Evolutionary conservation across 23 tunicate species (phyloP), one percentile per base, ranked within the genome.

Genomic region (Botrylloides violaceus): DNA sequence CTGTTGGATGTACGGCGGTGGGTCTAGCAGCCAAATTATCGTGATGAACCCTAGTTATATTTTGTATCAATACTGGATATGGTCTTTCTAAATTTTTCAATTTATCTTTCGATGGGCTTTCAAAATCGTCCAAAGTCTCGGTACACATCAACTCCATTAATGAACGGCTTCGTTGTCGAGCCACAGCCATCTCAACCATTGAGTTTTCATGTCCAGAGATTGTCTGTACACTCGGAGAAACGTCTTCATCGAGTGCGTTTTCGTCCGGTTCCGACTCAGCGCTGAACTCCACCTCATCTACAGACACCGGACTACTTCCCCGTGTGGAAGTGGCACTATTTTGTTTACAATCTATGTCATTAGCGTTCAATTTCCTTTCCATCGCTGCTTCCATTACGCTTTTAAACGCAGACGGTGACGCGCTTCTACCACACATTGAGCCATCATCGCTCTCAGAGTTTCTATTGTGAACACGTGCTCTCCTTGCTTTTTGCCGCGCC

Each of bases 301-400:
- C 56, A 29, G 56, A 61, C 29, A 36, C 70, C 36, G 71, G 64
- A 49, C 49, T 59, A 49, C 65, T 61, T 34, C 27, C 70, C 49
- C 33, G 24, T 24, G 57, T 36, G 15, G 56, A 57, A 57, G 49
- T 22, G 25, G 29, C 74, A 39, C 73, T 50, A 22, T 35, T 30
- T 7, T 62, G 66, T 48, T 25, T 58, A 26, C 26, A 72, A 29
- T 38, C 22, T 0, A 80, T 70, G 59, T 78, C 75, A 38, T 84
- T 84, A 3, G 62, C 79, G 60, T 72, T 56, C 57, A 33, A 80
- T 37, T 84, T 84, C 35, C 92, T 37, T 38, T 82, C 92, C 61
- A 84, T 78, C 25, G 92, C 92, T 18, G 92, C 83, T 30, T 78
- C 83, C 36, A 84, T 72, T 3, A 84, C 75, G 76, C 83, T 78